Evolutionary conservation across 2,113 vertebrate species (phyloP).

Genomic region (Syngnathus floridae): DNA sequence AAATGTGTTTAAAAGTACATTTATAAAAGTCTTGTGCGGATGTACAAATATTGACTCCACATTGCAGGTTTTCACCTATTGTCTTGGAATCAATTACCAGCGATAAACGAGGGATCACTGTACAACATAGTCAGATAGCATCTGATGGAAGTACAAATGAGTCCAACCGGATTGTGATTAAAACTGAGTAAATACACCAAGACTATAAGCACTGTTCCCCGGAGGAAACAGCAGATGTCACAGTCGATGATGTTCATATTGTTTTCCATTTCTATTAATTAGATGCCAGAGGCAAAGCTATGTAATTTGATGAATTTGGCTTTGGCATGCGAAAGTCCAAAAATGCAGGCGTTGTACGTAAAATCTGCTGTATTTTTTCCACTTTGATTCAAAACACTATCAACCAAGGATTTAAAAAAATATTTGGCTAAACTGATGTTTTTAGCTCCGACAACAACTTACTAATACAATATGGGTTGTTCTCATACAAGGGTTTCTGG

Average conservation of each 20-base stretch:
- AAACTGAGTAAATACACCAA: conserved; percentile 29
- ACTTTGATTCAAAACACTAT: conserved; percentile 34
- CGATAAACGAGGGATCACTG: conserved; percentile 11
- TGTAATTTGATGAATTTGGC: conserved; percentile 41
- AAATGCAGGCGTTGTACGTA: conserved; percentile 17
- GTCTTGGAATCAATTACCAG: too few relatives aligned
- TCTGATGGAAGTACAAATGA: conserved; percentile 3
- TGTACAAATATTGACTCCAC: too few relatives aligned
- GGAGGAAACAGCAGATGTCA: conserved; percentile 24
- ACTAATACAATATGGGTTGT: too few relatives aligned
- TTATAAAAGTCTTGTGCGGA: too few relatives aligned
- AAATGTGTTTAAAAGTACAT: too few relatives aligned
- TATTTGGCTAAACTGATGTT: conserved; percentile 26
- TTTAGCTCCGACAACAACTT: conserved; percentile 10
- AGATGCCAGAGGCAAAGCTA: conserved; percentile 45
- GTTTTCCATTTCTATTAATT: conserved; percentile 53
- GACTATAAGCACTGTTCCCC: conserved; percentile 41
- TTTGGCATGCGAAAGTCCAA: conserved; percentile 26
- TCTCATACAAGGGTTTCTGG: too few relatives aligned
- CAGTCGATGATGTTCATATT: conserved; percentile 42
- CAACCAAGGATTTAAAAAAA: conserved; percentile 28
- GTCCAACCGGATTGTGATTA: conserved; percentile 39
- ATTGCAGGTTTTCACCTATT: too few relatives aligned
- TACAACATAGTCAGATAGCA: conserved; percentile 24
- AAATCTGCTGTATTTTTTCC: conserved; percentile 38